Percentiles rank a stretch among this genome's conserved stretches.
phyloP scores from a whole-genome alignment of 2,797 vertebrate genomes.

The Hirundo rustica region DNA sequence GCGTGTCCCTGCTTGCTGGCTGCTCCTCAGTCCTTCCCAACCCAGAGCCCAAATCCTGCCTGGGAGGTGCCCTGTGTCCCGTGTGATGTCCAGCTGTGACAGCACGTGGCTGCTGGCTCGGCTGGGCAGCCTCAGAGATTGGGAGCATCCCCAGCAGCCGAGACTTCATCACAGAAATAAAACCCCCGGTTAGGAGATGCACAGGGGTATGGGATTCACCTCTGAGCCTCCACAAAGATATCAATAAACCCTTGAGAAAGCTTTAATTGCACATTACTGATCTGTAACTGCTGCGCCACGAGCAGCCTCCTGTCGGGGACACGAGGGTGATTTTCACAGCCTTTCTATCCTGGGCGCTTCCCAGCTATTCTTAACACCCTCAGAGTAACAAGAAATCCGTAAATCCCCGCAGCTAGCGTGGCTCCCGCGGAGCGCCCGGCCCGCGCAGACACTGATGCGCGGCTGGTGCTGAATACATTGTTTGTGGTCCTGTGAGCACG shows the following conservation, averaged over 20 bases:
- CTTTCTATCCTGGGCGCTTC: background rate
- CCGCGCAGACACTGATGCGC: fast-evolving
- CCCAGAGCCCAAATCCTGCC: background rate
- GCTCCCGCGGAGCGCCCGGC: background rate
- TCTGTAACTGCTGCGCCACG: background rate
- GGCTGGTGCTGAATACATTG: background rate
- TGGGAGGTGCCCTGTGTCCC: fast-evolving
- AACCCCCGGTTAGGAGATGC: background rate
- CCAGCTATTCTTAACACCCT: background rate
- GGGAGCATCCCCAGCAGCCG: background rate
- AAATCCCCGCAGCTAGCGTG: background rate
- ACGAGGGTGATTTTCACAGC: background rate
- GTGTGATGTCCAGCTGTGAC: background rate
- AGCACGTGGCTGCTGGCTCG: fast-evolving
- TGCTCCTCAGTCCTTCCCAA: background rate
- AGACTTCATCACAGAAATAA: background rate
- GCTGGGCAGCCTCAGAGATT: background rate
- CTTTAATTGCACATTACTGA: background rate
- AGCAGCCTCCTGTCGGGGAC: background rate
- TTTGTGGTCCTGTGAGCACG: conserved; percentile 45
- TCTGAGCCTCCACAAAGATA: background rate
- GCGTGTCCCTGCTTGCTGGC: fast-evolving
- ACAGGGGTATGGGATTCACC: background rate
- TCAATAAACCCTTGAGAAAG: background rate
- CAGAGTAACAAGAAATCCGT: fast-evolving